Percentiles rank a stretch among this genome's conserved stretches.
Evolutionary conservation across 2,113 vertebrate species (phyloP).

Genomic region (Sebastes fasciatus): DNA sequence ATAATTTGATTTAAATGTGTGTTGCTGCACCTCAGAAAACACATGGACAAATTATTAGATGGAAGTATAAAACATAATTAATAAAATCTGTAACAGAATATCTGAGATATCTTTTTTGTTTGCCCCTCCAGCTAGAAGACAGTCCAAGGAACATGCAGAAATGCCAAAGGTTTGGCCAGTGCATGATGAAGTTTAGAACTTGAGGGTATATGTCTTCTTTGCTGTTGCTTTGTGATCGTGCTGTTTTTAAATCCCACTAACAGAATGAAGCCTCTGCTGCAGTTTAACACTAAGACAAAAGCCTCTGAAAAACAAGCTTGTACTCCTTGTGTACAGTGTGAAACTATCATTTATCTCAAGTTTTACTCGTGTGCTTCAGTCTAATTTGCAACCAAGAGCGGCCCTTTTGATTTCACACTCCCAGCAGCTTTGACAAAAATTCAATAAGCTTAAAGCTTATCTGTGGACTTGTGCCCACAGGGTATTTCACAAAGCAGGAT

Average conservation of each 20-base stretch:
- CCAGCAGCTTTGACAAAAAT: conserved; percentile 23
- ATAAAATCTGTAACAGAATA: conserved; percentile 59
- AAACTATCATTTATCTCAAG: neutral
- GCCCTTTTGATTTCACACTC: conserved; percentile 7
- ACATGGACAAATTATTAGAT: conserved; percentile 18
- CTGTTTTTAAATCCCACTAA: conserved; percentile 41
- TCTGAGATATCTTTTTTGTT: conserved; percentile 85
- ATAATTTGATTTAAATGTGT: conserved; percentile 34
- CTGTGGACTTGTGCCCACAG: conserved; percentile 7
- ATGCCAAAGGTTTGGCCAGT: conserved; percentile 81
- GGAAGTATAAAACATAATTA: conserved; percentile 34
- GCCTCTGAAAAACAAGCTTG: conserved; percentile 19
- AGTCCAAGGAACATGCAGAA: conserved; percentile 83
- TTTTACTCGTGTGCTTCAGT: conserved; percentile 1
- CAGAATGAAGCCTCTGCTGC: conserved; percentile 33
- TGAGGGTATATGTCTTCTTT: conserved; percentile 67
- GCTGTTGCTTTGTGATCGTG: conserved; percentile 47
- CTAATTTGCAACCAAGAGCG: conserved; percentile 14
- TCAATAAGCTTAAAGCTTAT: conserved; percentile 3
- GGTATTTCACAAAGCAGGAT: conserved; percentile 57
- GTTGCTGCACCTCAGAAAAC: conserved; percentile 32
- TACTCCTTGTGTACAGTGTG: conserved; percentile 20
- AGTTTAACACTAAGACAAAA: conserved; percentile 10
- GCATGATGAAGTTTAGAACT: conserved; percentile 80
- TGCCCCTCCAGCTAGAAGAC: conserved; percentile 85